Conservation (phyloP, 2,888 invertebrate species). For the Drosophila monieri region DNA sequence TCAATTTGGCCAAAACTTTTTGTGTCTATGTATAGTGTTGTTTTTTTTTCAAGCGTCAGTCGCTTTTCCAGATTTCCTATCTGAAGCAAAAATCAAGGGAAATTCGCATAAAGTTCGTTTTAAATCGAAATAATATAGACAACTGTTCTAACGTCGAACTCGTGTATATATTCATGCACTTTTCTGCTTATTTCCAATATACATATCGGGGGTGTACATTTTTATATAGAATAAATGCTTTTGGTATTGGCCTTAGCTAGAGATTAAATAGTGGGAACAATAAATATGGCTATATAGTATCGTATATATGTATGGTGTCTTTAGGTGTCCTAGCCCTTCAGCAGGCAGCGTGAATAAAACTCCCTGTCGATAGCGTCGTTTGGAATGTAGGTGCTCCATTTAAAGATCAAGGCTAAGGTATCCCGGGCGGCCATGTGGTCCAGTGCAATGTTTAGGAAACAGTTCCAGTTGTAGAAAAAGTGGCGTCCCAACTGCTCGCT, state of each 20-base stretch:
- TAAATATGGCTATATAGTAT: conserved; percentile 43
- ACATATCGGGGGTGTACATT: conserved; percentile 38
- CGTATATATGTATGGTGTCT: conserved; percentile 26
- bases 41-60: conserved; percentile 34
- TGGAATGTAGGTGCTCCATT: conserved; percentile 83
- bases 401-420: conserved; percentile 81
- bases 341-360: conserved; percentile 82
- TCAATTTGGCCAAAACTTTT: conserved; percentile 60
- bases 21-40: conserved; percentile 55
- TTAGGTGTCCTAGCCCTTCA: conserved; percentile 70
- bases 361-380: conserved; percentile 83
- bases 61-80: conserved; percentile 18
- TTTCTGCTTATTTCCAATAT: conserved; percentile 16
- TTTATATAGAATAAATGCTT: conserved; percentile 72
- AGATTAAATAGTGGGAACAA: conserved; percentile 49
- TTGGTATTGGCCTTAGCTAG: conserved; percentile 68
- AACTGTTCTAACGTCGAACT: background rate
- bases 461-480: conserved; percentile 84
- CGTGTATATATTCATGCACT: conserved; percentile 25
- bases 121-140: background rate
- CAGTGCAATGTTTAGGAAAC: conserved; percentile 81
- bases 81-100: conserved; percentile 52
- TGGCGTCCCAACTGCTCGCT: conserved; percentile 80
- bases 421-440: conserved; percentile 80
- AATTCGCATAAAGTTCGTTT: conserved; percentile 21